phyloP scores from a whole-genome alignment of 2,113 vertebrate genomes.

The Myrmecobius fasciatus region DNA sequence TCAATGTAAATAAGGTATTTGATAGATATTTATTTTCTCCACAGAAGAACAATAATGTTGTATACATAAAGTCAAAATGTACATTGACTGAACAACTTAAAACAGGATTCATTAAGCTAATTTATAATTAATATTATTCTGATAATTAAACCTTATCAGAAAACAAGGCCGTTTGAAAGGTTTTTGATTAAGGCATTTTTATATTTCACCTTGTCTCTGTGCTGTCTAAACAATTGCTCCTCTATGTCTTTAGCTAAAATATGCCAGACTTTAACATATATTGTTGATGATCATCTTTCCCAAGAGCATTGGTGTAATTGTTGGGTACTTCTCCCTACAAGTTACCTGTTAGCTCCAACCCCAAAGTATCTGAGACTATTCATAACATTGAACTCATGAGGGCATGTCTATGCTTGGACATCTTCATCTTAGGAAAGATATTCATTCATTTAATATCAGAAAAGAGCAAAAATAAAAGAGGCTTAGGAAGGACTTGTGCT shows the following conservation, averaged over 20 bases:
- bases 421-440: neutral
- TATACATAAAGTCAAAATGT: neutral
- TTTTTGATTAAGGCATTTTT: neutral
- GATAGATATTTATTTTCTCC: neutral
- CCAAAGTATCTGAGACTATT: neutral
- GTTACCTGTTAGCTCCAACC: neutral
- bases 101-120: neutral
- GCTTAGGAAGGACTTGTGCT: neutral
- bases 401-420: neutral
- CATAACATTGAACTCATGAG: neutral
- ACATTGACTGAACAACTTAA: neutral
- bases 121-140: neutral
- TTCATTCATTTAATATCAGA: neutral
- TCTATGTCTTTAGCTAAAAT: neutral
- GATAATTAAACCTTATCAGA: neutral
- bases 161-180: neutral
- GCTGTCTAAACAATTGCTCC: neutral
- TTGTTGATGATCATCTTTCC: neutral
- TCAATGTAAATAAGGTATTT: neutral
- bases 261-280: neutral
- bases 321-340: neutral
- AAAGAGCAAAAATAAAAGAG: neutral
- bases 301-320: neutral
- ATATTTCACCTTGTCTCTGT: neutral
- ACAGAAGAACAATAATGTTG: neutral